phyloP scores from a whole-genome alignment of 2,888 invertebrate genomes.

The Hirudinaria manillensis region DNA sequence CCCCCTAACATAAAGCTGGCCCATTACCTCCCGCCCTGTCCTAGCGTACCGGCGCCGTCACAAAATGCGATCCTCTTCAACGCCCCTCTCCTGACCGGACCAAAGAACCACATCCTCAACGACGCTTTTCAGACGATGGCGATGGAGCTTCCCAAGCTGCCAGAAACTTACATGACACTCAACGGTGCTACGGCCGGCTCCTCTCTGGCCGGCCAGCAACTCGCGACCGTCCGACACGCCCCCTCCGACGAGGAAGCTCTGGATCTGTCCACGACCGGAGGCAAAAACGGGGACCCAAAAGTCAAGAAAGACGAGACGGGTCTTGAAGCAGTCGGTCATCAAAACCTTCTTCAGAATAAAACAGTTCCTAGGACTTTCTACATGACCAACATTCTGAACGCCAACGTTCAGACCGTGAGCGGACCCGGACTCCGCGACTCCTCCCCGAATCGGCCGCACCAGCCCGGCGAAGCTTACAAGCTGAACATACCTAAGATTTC shows the following conservation, averaged over 20 bases:
- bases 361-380: conserved; percentile 5
- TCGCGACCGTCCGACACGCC: background rate
- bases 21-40: background rate
- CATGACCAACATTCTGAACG: conserved; percentile 1
- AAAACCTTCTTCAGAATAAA: too few relatives aligned
- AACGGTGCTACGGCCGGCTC: background rate
- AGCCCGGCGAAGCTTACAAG: background rate
- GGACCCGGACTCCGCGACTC: background rate
- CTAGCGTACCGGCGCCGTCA: background rate
- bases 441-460: background rate
- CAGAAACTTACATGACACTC: background rate
- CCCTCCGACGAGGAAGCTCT: background rate
- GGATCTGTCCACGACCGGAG: background rate
- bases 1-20: background rate
- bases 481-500: conserved; percentile 1
- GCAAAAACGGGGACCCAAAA: background rate
- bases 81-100: background rate
- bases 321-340: background rate
- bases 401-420: background rate
- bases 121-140: background rate
- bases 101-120: background rate
- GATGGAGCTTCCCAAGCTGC: background rate
- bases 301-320: background rate
- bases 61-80: background rate
- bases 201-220: background rate